phyloP scores from a whole-genome alignment of 2,113 vertebrate species.

The Siniperca chuatsi region DNA sequence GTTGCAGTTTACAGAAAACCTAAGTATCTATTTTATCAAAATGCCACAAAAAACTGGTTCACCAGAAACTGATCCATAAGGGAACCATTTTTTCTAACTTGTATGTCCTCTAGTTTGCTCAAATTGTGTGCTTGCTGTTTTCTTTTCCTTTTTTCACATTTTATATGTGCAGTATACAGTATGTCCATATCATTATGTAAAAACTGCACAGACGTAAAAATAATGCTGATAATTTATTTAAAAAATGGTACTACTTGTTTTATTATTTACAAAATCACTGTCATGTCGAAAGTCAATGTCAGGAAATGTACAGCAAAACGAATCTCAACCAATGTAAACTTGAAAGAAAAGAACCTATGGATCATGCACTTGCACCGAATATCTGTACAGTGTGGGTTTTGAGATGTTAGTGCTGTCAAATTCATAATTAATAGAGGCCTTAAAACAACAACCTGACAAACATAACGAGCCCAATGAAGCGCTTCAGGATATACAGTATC shows the following conservation, averaged over 20 bases:
- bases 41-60: neutral
- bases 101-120: neutral
- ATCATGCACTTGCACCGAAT: neutral
- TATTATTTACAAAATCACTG: neutral
- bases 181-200: neutral
- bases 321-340: neutral
- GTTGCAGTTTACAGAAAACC: neutral
- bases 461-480: neutral
- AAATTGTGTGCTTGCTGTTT: neutral
- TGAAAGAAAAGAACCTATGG: neutral
- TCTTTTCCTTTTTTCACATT: neutral
- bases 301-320: neutral
- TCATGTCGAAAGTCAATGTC: neutral
- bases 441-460: conserved; percentile 1
- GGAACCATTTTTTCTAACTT: neutral
- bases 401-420: neutral
- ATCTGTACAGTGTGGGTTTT: neutral
- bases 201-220: neutral
- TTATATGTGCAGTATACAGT: neutral
- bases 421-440: neutral
- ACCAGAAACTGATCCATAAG: neutral
- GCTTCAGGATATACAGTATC: neutral
- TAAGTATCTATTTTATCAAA: neutral
- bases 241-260: neutral
- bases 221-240: neutral